Evolutionary conservation across 2,888 invertebrate genomes (phyloP).

Genomic region (Diarsia dahlii): DNA sequence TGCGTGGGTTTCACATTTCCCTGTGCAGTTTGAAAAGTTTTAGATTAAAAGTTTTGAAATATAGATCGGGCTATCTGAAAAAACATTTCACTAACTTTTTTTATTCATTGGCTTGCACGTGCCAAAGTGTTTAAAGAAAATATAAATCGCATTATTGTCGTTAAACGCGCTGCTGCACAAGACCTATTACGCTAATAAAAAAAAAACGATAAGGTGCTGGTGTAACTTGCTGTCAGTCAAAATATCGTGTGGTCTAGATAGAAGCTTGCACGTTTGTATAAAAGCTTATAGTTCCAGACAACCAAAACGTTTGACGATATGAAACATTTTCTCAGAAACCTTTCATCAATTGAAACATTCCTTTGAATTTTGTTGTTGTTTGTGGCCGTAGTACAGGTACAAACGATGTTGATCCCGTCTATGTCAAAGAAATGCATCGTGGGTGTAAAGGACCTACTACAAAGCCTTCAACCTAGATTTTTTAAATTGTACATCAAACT

Average conservation of each 20-base stretch:
- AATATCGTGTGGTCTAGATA: neutral
- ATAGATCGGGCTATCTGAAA: neutral
- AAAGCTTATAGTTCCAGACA: neutral
- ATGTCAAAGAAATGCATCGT: neutral
- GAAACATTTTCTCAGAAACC: neutral
- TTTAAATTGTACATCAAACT: neutral
- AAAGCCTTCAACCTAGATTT: neutral
- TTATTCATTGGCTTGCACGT: neutral
- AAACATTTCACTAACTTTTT: neutral
- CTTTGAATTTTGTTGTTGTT: neutral
- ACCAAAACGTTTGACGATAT: neutral
- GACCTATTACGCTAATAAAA: too few species aligned
- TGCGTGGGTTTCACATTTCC: constrained; percentile 27
- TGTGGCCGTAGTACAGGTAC: too few species aligned
- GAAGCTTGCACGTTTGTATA: neutral
- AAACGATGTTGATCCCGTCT: neutral
- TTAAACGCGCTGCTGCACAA: neutral
- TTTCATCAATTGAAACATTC: neutral
- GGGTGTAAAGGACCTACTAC: neutral
- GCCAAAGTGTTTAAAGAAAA: neutral
- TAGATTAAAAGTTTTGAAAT: constrained; percentile 9
- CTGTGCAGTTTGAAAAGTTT: neutral
- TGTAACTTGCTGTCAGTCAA: too few species aligned
- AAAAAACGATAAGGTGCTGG: too few species aligned
- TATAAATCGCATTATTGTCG: neutral